These are phyloP conservation scores for Eleginops maclovinus DNA, from an alignment of 2,113 vertebrate genomes.

Conservation along the genomic window DNA sequence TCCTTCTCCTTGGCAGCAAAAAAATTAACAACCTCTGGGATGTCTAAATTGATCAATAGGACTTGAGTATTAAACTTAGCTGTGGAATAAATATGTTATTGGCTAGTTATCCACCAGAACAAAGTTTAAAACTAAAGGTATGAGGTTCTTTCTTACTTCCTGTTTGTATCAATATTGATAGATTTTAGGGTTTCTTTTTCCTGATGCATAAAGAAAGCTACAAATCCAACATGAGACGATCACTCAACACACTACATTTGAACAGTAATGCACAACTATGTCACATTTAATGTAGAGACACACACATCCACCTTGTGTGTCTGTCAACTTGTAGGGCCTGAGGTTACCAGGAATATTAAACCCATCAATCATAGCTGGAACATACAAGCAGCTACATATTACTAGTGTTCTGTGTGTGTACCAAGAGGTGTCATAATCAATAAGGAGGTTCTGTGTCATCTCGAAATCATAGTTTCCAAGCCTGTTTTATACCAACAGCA, in stretches of 20 bases:
- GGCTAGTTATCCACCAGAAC: not conserved
- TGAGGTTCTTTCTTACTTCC: not conserved
- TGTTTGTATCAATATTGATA: not conserved
- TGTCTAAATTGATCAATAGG: no score
- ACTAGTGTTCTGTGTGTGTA: no score
- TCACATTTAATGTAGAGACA: not conserved
- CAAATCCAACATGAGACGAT: slow-evolving; percentile 9
- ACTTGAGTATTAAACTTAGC: no score
- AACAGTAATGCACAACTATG: slow-evolving; percentile 6
- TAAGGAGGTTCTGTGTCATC: no score
- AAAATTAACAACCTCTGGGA: no score
- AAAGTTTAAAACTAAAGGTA: not conserved
- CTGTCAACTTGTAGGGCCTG: slow-evolving; percentile 8
- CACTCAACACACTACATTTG: not conserved
- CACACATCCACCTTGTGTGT: not conserved
- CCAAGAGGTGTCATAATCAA: no score
- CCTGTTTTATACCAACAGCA: no score
- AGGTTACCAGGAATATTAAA: slow-evolving; percentile 43
- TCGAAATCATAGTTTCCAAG: no score
- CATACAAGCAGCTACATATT: not conserved
- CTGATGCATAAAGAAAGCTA: not conserved
- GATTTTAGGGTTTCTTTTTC: not conserved
- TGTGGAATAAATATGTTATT: not conserved
- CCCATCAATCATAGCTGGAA: slow-evolving; percentile 31
- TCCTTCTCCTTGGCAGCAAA: no score